A percentile compares a stretch with the other conserved stretches of the same genome.
phyloP scores from a whole-genome alignment of 2,888 invertebrate species.

The Patella caerulea region DNA sequence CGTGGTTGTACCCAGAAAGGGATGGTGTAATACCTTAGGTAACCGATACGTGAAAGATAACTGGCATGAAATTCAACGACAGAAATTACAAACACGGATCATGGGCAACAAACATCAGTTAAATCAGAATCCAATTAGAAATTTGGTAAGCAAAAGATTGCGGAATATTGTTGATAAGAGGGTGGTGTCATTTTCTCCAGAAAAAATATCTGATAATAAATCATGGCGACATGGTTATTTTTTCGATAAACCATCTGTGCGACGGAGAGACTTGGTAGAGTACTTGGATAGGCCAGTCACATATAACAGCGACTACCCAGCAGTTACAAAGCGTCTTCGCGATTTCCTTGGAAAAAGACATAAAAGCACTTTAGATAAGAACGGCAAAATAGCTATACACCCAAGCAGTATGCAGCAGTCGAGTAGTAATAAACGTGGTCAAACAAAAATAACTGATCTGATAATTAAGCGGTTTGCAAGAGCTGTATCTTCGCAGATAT shows the following conservation, averaged over 20 bases:
- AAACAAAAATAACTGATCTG: not conserved
- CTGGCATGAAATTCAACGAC: too few relatives aligned
- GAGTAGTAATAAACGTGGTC: too few relatives aligned
- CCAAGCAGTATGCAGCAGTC: too few relatives aligned
- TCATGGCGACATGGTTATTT: constrained; percentile 23
- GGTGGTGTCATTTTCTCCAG: not conserved
- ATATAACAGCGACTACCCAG: not conserved
- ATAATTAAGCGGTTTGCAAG: not conserved
- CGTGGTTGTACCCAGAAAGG: too few relatives aligned
- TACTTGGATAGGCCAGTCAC: too few relatives aligned
- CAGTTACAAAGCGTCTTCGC: not conserved
- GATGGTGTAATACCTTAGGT: too few relatives aligned
- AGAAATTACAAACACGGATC: too few relatives aligned
- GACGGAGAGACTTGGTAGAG: too few relatives aligned
- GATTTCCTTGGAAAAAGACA: constrained; percentile 25
- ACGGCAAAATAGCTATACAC: not conserved
- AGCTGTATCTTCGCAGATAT: not conserved
- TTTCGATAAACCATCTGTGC: constrained; percentile 21
- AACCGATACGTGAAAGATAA: too few relatives aligned
- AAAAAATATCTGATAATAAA: constrained; percentile 13
- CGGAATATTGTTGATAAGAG: not conserved
- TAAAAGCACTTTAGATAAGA: not conserved
- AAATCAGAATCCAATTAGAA: not conserved
- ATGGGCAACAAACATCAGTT: too few relatives aligned
- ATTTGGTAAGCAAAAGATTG: constrained; percentile 13